Conservation (phyloP, 2,888 invertebrate species). For the Mythimna loreyi region DNA sequence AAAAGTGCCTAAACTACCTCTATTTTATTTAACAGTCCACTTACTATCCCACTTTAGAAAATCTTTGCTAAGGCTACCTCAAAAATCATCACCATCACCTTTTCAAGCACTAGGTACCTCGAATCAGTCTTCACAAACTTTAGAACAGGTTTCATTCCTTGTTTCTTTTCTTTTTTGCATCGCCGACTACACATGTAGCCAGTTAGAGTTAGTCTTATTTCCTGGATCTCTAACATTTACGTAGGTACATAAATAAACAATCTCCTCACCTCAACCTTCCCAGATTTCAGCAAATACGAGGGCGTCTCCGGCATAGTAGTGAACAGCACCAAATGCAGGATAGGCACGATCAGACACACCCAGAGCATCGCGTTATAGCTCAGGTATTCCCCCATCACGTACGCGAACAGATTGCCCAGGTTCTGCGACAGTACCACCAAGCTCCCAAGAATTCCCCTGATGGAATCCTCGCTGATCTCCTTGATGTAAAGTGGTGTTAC, state of each 20-base stretch:
- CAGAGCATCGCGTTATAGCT: slow-evolving; percentile 83
- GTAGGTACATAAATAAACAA: not conserved
- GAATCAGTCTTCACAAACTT: not conserved
- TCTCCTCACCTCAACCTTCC: slow-evolving; percentile 82
- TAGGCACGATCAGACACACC: slow-evolving; percentile 83
- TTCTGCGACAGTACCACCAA: slow-evolving; percentile 86
- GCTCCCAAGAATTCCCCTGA: slow-evolving; percentile 84
- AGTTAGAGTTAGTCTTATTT: too few species aligned
- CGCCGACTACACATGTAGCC: too few species aligned
- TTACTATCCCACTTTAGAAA: too few species aligned
- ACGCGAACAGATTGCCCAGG: slow-evolving; percentile 83
- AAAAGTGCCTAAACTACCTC: too few species aligned
- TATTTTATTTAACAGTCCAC: not conserved
- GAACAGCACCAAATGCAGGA: slow-evolving; percentile 83
- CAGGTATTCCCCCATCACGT: slow-evolving; percentile 84
- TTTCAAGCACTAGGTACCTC: not conserved
- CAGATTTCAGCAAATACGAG: slow-evolving; percentile 83
- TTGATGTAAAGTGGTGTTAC: slow-evolving; percentile 87
- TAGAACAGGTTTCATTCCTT: too few species aligned
- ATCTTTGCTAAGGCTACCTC: too few species aligned
- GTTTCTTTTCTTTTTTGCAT: too few species aligned
- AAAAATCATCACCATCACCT: not conserved
- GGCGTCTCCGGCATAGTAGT: slow-evolving; percentile 87
- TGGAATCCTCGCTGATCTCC: slow-evolving; percentile 86
- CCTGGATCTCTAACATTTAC: too few species aligned